These are phyloP conservation scores for Zaprionus taronus DNA, from an alignment of 1,140 invertebrate species.

Conservation along the genomic window DNA sequence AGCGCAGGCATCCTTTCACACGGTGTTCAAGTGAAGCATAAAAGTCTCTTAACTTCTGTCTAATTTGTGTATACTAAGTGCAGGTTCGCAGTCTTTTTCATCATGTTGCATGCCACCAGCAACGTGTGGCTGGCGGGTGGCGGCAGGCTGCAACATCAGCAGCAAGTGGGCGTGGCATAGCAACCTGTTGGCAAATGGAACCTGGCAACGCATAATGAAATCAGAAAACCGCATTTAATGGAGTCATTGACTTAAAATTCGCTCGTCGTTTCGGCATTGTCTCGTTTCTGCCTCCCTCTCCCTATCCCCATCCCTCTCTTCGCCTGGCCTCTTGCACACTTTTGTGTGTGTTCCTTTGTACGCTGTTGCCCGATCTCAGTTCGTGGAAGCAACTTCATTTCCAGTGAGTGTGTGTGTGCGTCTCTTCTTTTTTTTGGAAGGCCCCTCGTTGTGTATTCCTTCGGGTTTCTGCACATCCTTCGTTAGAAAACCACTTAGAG, in stretches of 20 bases:
- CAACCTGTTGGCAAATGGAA: constrained; percentile 63
- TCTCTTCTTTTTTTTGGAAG: constrained; percentile 21
- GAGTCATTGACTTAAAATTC: constrained; percentile 70
- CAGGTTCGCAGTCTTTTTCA: constrained; percentile 44
- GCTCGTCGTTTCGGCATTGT: constrained; percentile 23
- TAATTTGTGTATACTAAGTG: constrained; percentile 71
- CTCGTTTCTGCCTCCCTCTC: neutral
- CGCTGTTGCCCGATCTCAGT: constrained; percentile 22
- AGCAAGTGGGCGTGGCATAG: constrained; percentile 41
- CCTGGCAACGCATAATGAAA: constrained; percentile 56
- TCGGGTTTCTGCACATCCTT: constrained; percentile 39
- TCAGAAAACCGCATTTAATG: constrained; percentile 68
- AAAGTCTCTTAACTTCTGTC: constrained; percentile 61
- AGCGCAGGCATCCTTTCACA: constrained; percentile 34
- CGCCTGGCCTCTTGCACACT: constrained; percentile 1
- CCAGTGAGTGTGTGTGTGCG: constrained; percentile 15
- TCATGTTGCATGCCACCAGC: neutral
- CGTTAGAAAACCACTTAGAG: constrained; percentile 59
- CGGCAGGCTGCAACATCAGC: constrained; percentile 7
- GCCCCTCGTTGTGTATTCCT: constrained; percentile 30
- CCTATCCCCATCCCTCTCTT: neutral
- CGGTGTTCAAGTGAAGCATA: constrained; percentile 23
- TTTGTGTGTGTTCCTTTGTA: constrained; percentile 13
- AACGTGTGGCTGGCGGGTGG: constrained; percentile 18
- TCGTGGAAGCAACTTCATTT: constrained; percentile 49